Evolutionary conservation across 1,140 invertebrate genomes (phyloP).

Genomic region (Leguminivora glycinivorella): DNA sequence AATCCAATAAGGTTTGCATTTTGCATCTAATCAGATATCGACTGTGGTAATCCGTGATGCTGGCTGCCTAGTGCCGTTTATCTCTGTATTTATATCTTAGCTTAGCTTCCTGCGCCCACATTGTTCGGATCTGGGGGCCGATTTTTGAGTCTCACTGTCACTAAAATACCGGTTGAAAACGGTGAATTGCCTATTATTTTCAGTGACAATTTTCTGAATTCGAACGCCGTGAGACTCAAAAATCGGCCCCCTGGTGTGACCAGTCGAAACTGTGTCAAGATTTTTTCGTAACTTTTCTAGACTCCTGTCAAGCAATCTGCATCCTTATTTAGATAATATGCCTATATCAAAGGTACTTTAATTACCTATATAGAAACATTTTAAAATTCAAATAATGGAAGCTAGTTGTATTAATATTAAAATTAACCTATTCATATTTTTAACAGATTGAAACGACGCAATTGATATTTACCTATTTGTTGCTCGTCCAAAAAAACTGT

Average conservation of each 20-base stretch:
- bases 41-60: conserved; percentile 42
- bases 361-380: no score
- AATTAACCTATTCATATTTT: not conserved
- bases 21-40: conserved; percentile 51
- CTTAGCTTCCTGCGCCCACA: conserved; percentile 47
- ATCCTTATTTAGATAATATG: not conserved
- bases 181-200: no score
- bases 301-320: not conserved
- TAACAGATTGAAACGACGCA: not conserved
- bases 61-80: conserved; percentile 44
- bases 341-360: no score
- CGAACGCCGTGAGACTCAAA: no score
- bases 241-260: no score
- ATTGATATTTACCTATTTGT: not conserved
- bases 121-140: not conserved
- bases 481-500: not conserved
- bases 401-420: not conserved
- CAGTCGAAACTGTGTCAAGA: no score
- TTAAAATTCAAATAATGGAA: not conserved
- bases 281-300: no score
- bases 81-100: conserved; percentile 57
- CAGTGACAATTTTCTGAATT: no score
- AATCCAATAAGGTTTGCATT: conserved; percentile 47
- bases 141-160: no score
- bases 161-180: no score